Evolutionary conservation across 2,888 invertebrate species (phyloP), one percentile per base, ranked within the genome.

Genomic region (Tiphia femorata): DNA sequence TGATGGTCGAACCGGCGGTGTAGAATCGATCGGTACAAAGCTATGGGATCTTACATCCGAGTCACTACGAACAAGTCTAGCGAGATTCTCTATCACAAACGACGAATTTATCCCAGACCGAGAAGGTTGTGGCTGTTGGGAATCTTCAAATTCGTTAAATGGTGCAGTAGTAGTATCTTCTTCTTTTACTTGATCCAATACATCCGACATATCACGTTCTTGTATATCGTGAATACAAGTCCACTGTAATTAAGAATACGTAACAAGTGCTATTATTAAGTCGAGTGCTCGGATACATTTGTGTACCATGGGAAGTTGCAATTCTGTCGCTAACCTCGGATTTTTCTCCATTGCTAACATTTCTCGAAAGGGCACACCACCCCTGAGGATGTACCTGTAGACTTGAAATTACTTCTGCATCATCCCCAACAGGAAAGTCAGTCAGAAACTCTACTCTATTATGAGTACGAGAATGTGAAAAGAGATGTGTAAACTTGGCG

Each of bases 201-300:
- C 84, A 14, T 86, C 86, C 10, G 83, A 78, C 7, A 79, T 75
- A 3, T 86, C 86, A 50, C 82, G 83, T 37, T 91, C 90, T 84
- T 96, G 95, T 64, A 97, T 95, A 80, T 97, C 96, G 84, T 97
- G 97, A 49, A 97, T 90, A 79, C 95, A 94, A 5, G 95, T 95
- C 95, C 95, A 97, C 92, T 94, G 83, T n/a, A 84, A 84, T 54
- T 50, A 63, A 49, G 7, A 23, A 49, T 33, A 30, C 17, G 30
- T 25, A 5, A 27, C 29, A 47, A 16, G 16, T 14, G 37, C 0
- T 23, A 44, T 17, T 44, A 20, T n/a, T n/a, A n/a, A n/a, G n/a
- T n/a, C n/a, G n/a, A n/a, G n/a, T n/a, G n/a, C n/a, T n/a, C n/a
- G n/a, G n/a, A n/a, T n/a, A 25, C 5, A 25, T 25, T 25, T 3